phyloP scores from a whole-genome alignment of 2,888 invertebrate species.

The Drosophila algonquin region DNA sequence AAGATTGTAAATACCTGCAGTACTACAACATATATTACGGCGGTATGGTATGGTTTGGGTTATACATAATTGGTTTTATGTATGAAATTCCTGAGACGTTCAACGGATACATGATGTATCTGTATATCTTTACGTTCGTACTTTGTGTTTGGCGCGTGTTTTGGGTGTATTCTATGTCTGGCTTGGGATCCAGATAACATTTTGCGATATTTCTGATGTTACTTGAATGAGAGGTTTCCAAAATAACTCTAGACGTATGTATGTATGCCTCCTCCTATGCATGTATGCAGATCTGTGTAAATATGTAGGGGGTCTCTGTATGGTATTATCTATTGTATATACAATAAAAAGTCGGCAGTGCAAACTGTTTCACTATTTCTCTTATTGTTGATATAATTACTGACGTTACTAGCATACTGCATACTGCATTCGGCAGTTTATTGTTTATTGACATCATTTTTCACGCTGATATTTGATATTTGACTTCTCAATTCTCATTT shows the following conservation, averaged over 20 bases:
- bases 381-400: slow-evolving; percentile 4
- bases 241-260: background rate
- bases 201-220: slow-evolving; percentile 10
- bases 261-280: no score
- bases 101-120: slow-evolving; percentile 73
- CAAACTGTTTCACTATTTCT: slow-evolving; percentile 30
- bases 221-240: background rate
- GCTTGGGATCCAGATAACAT: slow-evolving; percentile 5
- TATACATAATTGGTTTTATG: slow-evolving; percentile 34
- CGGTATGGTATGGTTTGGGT: background rate
- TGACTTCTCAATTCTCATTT: slow-evolving; percentile 7
- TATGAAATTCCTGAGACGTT: slow-evolving; percentile 81
- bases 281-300: slow-evolving; percentile 6
- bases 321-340: background rate
- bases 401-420: background rate
- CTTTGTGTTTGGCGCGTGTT: slow-evolving; percentile 15
- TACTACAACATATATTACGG: background rate
- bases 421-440: background rate
- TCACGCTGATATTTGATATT: slow-evolving; percentile 37
- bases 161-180: slow-evolving; percentile 3
- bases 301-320: background rate
- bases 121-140: background rate
- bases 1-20: background rate
- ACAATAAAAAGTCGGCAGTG: slow-evolving; percentile 15
- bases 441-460: slow-evolving; percentile 10